These are phyloP conservation scores for Orussus abietinus DNA, from an alignment of 1,140 invertebrate species.

Conservation along the genomic window DNA sequence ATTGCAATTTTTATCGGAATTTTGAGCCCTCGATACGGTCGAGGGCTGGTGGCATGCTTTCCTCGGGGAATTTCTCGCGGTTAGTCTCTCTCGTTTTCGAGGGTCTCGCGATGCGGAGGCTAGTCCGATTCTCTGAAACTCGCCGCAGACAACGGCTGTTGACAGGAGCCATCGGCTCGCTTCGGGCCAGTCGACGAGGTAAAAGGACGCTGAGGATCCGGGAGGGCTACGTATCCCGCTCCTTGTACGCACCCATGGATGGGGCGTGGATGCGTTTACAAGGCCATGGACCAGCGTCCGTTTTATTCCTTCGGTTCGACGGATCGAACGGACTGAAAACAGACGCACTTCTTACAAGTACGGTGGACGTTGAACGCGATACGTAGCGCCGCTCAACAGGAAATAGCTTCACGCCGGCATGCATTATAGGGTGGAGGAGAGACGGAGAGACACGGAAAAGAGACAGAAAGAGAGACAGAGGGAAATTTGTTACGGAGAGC, in stretches of 20 bases:
- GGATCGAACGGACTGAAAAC: no score
- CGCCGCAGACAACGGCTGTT: conserved; percentile 51
- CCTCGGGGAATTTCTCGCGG: no score
- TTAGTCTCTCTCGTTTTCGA: no score
- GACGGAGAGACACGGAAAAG: conserved; percentile 2
- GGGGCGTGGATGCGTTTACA: no score
- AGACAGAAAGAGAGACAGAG: conserved; percentile 1
- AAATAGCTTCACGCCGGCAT: conserved; percentile 20
- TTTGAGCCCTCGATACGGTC: no score
- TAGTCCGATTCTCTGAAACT: conserved; percentile 28
- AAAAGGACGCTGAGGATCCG: conserved; percentile 21
- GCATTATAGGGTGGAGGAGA: conserved; percentile 17
- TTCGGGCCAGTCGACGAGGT: conserved; percentile 25
- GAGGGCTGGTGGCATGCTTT: no score
- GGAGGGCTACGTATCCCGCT: conserved; percentile 20
- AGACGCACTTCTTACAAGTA: no score
- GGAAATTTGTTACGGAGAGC: conserved; percentile 1
- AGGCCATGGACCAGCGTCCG: no score
- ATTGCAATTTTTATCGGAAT: no score
- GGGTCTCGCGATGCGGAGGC: conserved; percentile 15
- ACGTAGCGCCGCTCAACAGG: conserved; percentile 19
- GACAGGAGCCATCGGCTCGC: conserved; percentile 35
- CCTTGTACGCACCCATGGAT: no score
- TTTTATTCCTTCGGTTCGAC: no score
- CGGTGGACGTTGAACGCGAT: no score